Conservation (phyloP, 1,140 invertebrate species). For the Atta colombica region DNA sequence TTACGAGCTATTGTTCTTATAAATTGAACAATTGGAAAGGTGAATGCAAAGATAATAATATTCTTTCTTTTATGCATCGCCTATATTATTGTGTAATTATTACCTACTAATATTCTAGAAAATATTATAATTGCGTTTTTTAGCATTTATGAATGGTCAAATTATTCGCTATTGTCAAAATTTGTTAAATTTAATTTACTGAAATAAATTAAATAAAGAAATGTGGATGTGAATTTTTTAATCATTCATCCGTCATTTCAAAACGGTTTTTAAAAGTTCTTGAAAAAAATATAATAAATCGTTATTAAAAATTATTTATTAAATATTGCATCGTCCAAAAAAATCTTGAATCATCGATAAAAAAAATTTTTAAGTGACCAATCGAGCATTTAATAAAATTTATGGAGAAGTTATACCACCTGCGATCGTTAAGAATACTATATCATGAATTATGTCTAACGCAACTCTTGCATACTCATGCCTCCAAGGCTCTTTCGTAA, state of each 20-base stretch:
- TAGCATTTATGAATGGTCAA: neutral
- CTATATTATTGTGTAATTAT: neutral
- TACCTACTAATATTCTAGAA: neutral
- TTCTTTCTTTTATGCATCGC: neutral
- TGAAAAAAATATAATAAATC: neutral
- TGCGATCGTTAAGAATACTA: neutral
- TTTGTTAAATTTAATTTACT: neutral
- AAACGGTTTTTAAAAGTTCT: neutral
- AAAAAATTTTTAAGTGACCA: neutral
- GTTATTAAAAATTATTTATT: neutral
- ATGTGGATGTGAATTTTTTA: neutral
- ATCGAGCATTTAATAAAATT: neutral
- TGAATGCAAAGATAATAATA: neutral
- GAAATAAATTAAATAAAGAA: neutral
- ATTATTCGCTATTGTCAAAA: neutral
- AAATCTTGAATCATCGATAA: neutral
- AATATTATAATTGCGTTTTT: neutral
- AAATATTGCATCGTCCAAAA: neutral
- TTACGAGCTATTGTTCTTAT: conserved; percentile 53
- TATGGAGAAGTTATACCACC: neutral
- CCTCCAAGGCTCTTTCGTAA: conserved; percentile 27
- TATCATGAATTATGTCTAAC: conserved; percentile 14
- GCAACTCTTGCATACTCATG: conserved; percentile 9
- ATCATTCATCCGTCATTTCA: too few species aligned
- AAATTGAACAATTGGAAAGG: conserved; percentile 19